These are phyloP conservation scores for Hetaerina americana DNA, from an alignment of 1,140 invertebrate genomes.

Conservation along the genomic window DNA sequence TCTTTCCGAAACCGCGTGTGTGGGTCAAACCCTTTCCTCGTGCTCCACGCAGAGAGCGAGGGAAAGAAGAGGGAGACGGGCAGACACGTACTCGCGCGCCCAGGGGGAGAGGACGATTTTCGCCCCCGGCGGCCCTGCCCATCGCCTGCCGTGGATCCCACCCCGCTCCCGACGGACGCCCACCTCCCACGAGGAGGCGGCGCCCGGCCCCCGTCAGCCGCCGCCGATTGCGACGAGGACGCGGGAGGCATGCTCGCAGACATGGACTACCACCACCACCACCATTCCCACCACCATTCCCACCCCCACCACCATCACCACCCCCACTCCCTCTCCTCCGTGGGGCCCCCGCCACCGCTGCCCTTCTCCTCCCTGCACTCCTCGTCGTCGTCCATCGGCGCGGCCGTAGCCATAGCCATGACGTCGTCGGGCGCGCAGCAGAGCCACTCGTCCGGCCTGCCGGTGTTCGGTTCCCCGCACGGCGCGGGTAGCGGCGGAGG, in stretches of 20 bases:
- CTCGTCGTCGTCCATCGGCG: slow-evolving; percentile 27
- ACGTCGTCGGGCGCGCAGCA: neutral
- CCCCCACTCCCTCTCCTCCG: slow-evolving; percentile 19
- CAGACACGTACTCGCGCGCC: too few species aligned
- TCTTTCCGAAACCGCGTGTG: too few species aligned
- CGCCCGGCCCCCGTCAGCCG: neutral
- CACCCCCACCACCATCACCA: slow-evolving; percentile 28
- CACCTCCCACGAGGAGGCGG: neutral
- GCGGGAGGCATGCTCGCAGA: neutral
- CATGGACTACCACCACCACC: slow-evolving; percentile 46
- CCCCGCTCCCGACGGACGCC: neutral
- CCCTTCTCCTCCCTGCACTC: neutral
- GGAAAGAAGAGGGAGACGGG: too few species aligned
- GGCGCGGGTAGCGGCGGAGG: neutral
- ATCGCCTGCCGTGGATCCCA: neutral
- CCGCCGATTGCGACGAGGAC: neutral
- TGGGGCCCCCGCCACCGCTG: neutral
- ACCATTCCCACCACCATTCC: slow-evolving; percentile 31
- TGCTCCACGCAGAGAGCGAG: too few species aligned
- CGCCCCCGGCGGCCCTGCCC: too few species aligned
- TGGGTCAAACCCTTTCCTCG: too few species aligned
- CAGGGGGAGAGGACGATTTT: too few species aligned
- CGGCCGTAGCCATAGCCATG: neutral
- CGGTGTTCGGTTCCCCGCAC: neutral
- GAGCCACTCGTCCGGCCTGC: slow-evolving; percentile 2